Percentiles rank a stretch among this genome's conserved stretches.
These are phyloP conservation scores for Macrosteles quadrilineatus DNA, from an alignment of 1,140 invertebrate genomes.

Conservation along the genomic window DNA sequence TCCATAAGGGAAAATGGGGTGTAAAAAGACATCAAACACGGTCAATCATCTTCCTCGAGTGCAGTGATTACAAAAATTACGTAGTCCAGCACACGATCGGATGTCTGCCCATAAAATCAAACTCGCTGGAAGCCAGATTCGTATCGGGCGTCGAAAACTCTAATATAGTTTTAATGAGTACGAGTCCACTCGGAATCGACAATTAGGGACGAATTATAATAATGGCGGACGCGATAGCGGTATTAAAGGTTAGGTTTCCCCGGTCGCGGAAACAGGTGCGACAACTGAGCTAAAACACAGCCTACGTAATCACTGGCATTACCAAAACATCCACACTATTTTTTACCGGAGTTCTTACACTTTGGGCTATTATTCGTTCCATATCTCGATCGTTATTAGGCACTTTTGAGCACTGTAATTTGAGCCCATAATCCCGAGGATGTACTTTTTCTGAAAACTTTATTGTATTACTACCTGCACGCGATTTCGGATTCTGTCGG, in stretches of 20 bases:
- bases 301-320: not conserved
- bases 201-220: conserved; percentile 24
- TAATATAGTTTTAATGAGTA: conserved; percentile 27
- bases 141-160: conserved; percentile 8
- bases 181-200: conserved; percentile 5
- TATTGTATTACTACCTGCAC: conserved; percentile 17
- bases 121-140: conserved; percentile 20
- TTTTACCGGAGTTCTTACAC: conserved; percentile 21
- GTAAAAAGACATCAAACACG: no score
- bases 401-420: conserved; percentile 28
- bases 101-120: conserved; percentile 3
- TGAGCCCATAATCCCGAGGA: conserved; percentile 27
- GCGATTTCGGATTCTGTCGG: conserved; percentile 5
- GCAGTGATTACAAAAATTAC: conserved; percentile 23
- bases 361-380: conserved; percentile 19
- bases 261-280: conserved; percentile 17
- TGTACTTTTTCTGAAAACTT: conserved; percentile 20
- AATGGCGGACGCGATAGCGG: conserved; percentile 21
- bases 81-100: not conserved
- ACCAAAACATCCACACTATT: conserved; percentile 6
- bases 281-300: not conserved
- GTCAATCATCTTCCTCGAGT: no score
- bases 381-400: conserved; percentile 30
- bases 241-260: conserved; percentile 23
- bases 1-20: no score